These are phyloP conservation scores for Drosophila pectinifera DNA, from an alignment of 1,140 invertebrate genomes.

Conservation along the genomic window DNA sequence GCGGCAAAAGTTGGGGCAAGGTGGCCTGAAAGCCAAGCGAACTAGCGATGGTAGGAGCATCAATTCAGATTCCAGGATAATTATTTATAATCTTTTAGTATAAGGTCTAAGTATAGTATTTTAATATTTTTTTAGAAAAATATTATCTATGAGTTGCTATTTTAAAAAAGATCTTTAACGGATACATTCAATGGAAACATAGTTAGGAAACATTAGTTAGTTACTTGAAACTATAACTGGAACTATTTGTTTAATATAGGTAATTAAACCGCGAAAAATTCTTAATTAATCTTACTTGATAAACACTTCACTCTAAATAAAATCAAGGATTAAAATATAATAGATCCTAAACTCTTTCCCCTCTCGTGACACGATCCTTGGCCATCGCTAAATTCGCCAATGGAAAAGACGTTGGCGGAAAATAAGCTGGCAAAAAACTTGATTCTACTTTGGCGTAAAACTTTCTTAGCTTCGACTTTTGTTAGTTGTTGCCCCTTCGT, in stretches of 20 bases:
- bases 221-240: too few relatives aligned
- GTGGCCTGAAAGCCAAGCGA: slow-evolving; percentile 29
- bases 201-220: too few relatives aligned
- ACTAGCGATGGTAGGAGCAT: slow-evolving; percentile 26
- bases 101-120: background rate
- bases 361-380: slow-evolving; percentile 4
- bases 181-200: too few relatives aligned
- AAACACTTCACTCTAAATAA: too few relatives aligned
- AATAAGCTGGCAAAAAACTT: slow-evolving; percentile 79
- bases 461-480: slow-evolving; percentile 71
- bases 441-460: slow-evolving; percentile 72
- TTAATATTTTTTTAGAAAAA: background rate
- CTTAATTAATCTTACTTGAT: too few relatives aligned
- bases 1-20: background rate
- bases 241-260: too few relatives aligned
- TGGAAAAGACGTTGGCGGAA: slow-evolving; percentile 71
- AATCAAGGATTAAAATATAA: too few relatives aligned
- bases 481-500: slow-evolving; percentile 34
- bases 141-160: too few relatives aligned
- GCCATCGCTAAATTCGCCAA: slow-evolving; percentile 42
- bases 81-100: background rate
- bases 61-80: slow-evolving; percentile 24
- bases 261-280: too few relatives aligned
- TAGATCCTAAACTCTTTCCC: background rate
- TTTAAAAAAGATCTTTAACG: too few relatives aligned